These are phyloP conservation scores for Lutraria rhynchaena DNA, from an alignment of 1,140 invertebrate genomes.

Conservation along the genomic window DNA sequence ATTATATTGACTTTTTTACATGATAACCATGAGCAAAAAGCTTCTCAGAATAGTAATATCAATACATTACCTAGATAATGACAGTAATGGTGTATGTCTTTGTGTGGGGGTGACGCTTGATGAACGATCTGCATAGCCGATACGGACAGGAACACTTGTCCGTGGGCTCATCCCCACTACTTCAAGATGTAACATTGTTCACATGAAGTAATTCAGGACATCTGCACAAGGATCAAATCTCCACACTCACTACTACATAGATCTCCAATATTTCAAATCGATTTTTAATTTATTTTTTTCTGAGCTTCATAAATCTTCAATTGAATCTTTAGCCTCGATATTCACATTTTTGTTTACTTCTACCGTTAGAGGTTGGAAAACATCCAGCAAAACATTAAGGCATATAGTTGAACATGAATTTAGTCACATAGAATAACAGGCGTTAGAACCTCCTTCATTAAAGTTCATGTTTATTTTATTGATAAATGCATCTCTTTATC, in stretches of 20 bases:
- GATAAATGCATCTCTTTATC: conserved; percentile 24
- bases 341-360: conserved; percentile 43
- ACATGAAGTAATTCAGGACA: neutral
- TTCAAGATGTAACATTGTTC: conserved; percentile 55
- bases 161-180: conserved; percentile 56
- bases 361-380: conserved; percentile 29
- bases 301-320: conserved; percentile 32
- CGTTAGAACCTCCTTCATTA: conserved; percentile 10
- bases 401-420: conserved; percentile 6
- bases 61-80: conserved; percentile 45
- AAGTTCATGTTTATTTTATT: conserved; percentile 35
- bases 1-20: too few relatives aligned
- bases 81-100: conserved; percentile 45
- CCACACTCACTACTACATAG: conserved; percentile 12
- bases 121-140: conserved; percentile 53
- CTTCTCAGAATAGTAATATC: too few relatives aligned
- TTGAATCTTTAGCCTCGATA: conserved; percentile 21
- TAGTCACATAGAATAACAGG: conserved; percentile 17
- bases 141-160: conserved; percentile 42
- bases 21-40: too few relatives aligned
- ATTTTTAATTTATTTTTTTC: conserved; percentile 32
- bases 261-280: conserved; percentile 11
- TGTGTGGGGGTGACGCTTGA: conserved; percentile 51
- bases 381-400: conserved; percentile 14
- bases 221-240: neutral